A percentile compares a stretch with the other conserved stretches of the same genome.
phyloP scores from a whole-genome alignment of 2,888 invertebrate species.

The Rotaria sp. region DNA sequence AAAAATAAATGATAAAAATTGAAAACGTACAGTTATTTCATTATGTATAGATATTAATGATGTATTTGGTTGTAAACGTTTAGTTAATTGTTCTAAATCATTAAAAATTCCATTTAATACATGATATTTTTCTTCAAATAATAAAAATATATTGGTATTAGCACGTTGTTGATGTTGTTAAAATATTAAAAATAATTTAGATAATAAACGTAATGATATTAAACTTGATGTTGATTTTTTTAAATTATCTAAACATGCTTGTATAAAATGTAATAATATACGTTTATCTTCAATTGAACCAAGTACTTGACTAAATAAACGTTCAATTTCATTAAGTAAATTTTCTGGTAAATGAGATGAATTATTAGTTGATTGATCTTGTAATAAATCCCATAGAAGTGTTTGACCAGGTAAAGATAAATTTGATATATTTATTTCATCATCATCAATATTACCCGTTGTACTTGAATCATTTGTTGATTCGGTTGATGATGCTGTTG shows the following conservation, averaged over 20 bases:
- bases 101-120: conserved; percentile 31
- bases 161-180: conserved; percentile 47
- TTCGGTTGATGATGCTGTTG: not conserved
- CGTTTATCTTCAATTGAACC: conserved; percentile 70
- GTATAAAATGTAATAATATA: conserved; percentile 84
- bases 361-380: conserved; percentile 61
- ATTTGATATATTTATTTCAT: conserved; percentile 52
- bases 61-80: not conserved
- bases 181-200: conserved; percentile 81
- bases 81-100: conserved; percentile 25
- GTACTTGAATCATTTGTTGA: not conserved
- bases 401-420: conserved; percentile 86
- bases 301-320: conserved; percentile 11
- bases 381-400: conserved; percentile 82
- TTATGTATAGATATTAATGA: not conserved
- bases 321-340: not conserved
- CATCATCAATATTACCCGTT: conserved; percentile 43
- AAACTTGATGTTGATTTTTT: conserved; percentile 74
- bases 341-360: not conserved
- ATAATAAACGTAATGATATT: conserved; percentile 75
- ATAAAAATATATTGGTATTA: conserved; percentile 8
- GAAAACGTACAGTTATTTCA: conserved; percentile 79
- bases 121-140: conserved; percentile 33
- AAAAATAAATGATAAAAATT: conserved; percentile 84
- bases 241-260: conserved; percentile 81